phyloP scores from a whole-genome alignment of 1,140 invertebrate genomes.

The Hylyphantes graminicola region DNA sequence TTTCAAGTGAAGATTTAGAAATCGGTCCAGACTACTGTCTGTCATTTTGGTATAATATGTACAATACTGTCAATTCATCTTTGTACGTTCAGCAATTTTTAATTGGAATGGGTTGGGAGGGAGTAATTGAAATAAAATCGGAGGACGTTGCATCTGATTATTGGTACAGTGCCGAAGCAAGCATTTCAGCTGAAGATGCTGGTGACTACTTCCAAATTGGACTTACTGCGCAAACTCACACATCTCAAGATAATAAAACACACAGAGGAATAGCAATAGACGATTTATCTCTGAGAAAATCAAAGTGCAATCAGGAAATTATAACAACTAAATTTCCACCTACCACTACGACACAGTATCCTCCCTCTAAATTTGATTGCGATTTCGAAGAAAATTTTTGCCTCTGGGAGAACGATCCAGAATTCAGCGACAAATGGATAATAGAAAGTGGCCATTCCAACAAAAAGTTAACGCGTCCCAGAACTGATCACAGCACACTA shows the following conservation, averaged over 20 bases:
- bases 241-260: conserved; percentile 37
- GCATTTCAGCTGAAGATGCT: conserved; percentile 35
- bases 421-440: conserved; percentile 14
- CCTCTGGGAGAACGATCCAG: conserved; percentile 46
- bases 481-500: conserved; percentile 51
- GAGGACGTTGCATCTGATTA: conserved; percentile 2
- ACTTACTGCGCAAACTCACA: conserved; percentile 18
- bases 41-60: conserved; percentile 52
- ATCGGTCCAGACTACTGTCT: conserved; percentile 35
- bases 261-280: conserved; percentile 61
- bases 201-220: conserved; percentile 55
- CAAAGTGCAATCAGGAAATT: conserved; percentile 25
- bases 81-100: conserved; percentile 24
- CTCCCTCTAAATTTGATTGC: conserved; percentile 41
- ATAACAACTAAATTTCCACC: conserved; percentile 22
- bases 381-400: conserved; percentile 50
- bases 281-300: conserved; percentile 42
- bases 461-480: conserved; percentile 33
- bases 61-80: conserved; percentile 40
- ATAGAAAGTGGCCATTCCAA: conserved; percentile 43
- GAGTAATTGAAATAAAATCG: conserved; percentile 22
- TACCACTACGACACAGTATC: conserved; percentile 34
- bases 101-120: conserved; percentile 48
- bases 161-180: conserved; percentile 49
- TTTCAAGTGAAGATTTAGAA: conserved; percentile 59